Base-by-base conservation (phyloP, 2,888 invertebrate genomes). In the Sarcophaga rosellei region DNA sequence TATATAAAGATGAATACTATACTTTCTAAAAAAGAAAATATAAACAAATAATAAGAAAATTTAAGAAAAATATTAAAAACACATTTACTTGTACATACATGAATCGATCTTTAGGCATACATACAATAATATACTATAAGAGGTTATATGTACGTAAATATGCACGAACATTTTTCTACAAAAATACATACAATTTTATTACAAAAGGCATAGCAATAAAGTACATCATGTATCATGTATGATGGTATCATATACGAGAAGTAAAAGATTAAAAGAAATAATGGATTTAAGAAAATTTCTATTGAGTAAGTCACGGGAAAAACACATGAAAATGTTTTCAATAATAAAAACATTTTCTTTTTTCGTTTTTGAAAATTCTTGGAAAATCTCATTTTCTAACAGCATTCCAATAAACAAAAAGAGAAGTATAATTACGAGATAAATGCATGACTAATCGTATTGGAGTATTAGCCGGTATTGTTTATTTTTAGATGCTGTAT, bases 241-340 rank as follows among this genome's bases (percentile, higher is more conserved):
- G 25, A 25, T 25, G 25, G 25, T 25, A 25, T 35, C 35, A 35
- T 35, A 6, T 35, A 35, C 6, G 35, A 35, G 35, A 35, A 35
- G 35, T 35, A 35, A 63, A 15, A 25, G 63, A 63, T 61, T 61
- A 25, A 23, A 23, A 35, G 0, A 35, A 35, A 57, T 61, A 20
- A 25, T 57, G 4, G 59, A 59, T 77, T 80, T 70, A 85, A 87
- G 66, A 81, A 84, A 81, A 85, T 85, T 85, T 81, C 53, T 77
- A 73, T 85, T 87, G 78, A 73, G 83, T 77, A 82, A 87, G 88
- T 88, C 88, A 88, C 87, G 87, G 87, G 87, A 87, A 87, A 86
- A 81, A 35, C 66, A 79, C 62, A 59, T 57, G 63, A 68, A 61
- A 74, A 75, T 62, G 20, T 62, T 47, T 17, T 68, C 63, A 5